A percentile compares a stretch with the other conserved stretches of the same genome.
These are phyloP conservation scores for Myotis daubentonii DNA, from an alignment of 2,797 vertebrate species.

Conservation along the genomic window DNA sequence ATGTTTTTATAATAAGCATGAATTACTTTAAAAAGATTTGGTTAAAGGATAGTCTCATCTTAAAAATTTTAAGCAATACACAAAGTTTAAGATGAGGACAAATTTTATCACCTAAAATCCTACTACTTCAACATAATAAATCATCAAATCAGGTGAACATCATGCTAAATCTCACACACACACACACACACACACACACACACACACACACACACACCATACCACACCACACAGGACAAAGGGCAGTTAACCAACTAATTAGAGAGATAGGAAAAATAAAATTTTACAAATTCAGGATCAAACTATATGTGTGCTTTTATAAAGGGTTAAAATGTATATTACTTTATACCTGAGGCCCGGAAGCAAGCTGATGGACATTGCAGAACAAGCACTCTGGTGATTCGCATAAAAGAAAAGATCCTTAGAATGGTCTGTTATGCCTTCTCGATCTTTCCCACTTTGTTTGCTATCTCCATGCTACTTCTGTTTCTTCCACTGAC, in stretches of 20 bases:
- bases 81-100: constrained; percentile 20
- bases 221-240: not conserved
- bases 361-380: not conserved
- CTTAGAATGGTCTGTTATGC: not conserved
- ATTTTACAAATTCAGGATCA: not conserved
- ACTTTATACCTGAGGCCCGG: not conserved
- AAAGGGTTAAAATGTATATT: not conserved
- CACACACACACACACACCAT: not conserved
- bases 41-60: not conserved
- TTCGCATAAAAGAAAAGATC: not conserved
- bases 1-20: not conserved
- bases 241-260: not conserved
- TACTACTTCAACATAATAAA: not conserved
- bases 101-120: not conserved
- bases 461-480: not conserved
- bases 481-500: not conserved
- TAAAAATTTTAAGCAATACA: not conserved
- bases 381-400: not conserved
- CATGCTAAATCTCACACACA: not conserved
- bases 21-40: not conserved
- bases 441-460: not conserved
- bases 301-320: not conserved
- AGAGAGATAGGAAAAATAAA: not conserved
- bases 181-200: not conserved
- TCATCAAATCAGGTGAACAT: not conserved